phyloP scores from a whole-genome alignment of 2,888 invertebrate species.

The Oxyteleia sp. region DNA sequence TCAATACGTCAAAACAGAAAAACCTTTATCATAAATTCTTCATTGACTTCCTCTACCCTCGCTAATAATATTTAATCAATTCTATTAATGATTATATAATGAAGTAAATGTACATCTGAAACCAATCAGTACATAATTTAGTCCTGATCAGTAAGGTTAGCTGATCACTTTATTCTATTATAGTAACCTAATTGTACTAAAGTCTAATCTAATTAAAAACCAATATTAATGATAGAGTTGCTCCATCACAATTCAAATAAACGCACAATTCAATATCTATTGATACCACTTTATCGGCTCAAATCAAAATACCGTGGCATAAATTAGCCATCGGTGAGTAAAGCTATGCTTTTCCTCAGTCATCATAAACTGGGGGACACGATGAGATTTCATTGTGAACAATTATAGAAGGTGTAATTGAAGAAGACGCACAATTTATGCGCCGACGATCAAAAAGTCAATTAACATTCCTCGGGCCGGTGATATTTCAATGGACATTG shows the following conservation, averaged over 20 bases:
- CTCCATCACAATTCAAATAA: neutral
- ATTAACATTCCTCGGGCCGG: slow-evolving; percentile 47
- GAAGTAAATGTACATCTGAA: neutral
- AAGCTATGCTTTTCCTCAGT: neutral
- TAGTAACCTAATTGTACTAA: neutral
- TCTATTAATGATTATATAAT: too few relatives aligned
- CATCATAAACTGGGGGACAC: neutral
- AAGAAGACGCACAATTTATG: slow-evolving; percentile 33
- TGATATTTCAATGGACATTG: slow-evolving; percentile 63
- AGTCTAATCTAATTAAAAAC: neutral
- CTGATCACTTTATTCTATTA: neutral
- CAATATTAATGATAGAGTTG: neutral
- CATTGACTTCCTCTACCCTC: too few relatives aligned
- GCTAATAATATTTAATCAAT: too few relatives aligned
- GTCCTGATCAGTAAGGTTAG: neutral
- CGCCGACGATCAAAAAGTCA: slow-evolving; percentile 42
- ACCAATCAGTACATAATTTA: neutral
- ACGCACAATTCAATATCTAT: neutral
- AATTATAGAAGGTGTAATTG: slow-evolving; percentile 26
- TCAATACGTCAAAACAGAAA: too few relatives aligned
- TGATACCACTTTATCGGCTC: neutral
- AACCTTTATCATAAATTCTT: too few relatives aligned
- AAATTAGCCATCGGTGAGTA: neutral
- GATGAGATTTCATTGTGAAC: slow-evolving; percentile 30
- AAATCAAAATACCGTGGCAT: neutral